Conservation (phyloP, 2,797 vertebrate genomes). For the Pipistrellus pygmaeus region DNA sequence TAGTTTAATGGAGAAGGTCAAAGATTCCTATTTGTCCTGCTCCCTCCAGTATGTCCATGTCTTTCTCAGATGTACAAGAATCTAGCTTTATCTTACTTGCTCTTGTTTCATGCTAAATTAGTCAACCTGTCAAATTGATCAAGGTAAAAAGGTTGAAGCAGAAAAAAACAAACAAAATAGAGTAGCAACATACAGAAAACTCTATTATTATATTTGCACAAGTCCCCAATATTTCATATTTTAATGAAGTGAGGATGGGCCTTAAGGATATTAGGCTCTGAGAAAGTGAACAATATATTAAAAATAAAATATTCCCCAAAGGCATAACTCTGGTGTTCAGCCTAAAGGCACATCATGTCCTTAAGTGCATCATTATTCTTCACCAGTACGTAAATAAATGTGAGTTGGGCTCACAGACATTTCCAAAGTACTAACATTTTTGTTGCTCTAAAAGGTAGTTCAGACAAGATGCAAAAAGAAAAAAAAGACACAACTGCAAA, state of each 20-base stretch:
- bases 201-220: conserved; percentile 26
- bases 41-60: conserved; percentile 30
- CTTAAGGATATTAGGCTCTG: conserved; percentile 43
- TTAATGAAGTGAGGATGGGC: conserved; percentile 42
- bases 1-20: conserved; percentile 82
- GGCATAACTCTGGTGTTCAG: conserved; percentile 17
- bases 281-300: conserved; percentile 36
- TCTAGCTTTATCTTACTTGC: conserved; percentile 28
- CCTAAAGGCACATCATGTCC: conserved; percentile 5
- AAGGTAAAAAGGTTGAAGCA: conserved; percentile 69
- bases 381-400: conserved; percentile 44
- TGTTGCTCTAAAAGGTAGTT: conserved; percentile 37
- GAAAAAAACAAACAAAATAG: conserved; percentile 8
- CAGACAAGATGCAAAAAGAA: conserved; percentile 5
- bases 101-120: conserved; percentile 70
- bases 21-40: conserved; percentile 81
- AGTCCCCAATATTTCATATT: conserved; percentile 30
- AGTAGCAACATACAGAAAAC: conserved; percentile 46
- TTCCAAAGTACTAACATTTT: conserved; percentile 36
- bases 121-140: conserved; percentile 67
- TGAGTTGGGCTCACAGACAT: background rate
- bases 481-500: conserved; percentile 12
- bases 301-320: conserved; percentile 64
- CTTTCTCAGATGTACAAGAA: conserved; percentile 57
- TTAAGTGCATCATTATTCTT: conserved; percentile 30